Evolutionary conservation across 2,888 invertebrate genomes (phyloP), one percentile per base, ranked within the genome.

Genomic region (Coelopa pilipes): DNA sequence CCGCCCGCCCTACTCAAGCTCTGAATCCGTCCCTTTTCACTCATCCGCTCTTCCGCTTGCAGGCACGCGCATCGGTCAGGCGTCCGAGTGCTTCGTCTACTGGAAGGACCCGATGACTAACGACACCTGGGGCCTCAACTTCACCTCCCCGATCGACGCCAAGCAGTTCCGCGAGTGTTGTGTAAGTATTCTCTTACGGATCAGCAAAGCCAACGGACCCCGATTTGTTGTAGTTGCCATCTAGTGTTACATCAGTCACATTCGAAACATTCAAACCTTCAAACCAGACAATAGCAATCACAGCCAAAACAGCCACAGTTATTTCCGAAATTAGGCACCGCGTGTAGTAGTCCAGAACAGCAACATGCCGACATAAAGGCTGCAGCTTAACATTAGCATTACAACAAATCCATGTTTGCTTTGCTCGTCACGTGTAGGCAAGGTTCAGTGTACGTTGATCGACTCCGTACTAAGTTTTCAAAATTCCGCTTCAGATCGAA

Each of bases 41-140:
- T 34, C 68, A 21, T 12, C 34, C 19, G 7, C 4, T n/a, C 12
- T 13, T 7, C 68, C 15, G 17, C 79, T 89, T 90, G 45, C 87
- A 97, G 98, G 97, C 74, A 98, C 98, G 72, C 92, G 97, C 81
- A 96, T 99, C 86, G 97, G 97, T 24, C 98, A 98, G 89, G 98
- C 98, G 59, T 98, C 98, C 55, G 98, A 98, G 90, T 98, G 98
- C 89, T 99, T 99, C 89, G 96, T 98, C 74, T 98, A 98, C 89
- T 98, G 98, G 98, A 96, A 97, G 88, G 98, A 98, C 89, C 94
- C 96, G 67, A 95, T 96, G 93, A 96, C 96, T 83, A 96, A 95
- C 88, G 97, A 97, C 88, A 98, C 98, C 60, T 99, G 98, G 98
- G 98, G 98, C 76, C 91, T 98, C 79, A 99, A 98, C 89, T 99